Percentiles rank a stretch among this genome's conserved stretches.
These are phyloP conservation scores for Desoria tigrina DNA, from an alignment of 2,888 invertebrate species.

Conservation along the genomic window DNA sequence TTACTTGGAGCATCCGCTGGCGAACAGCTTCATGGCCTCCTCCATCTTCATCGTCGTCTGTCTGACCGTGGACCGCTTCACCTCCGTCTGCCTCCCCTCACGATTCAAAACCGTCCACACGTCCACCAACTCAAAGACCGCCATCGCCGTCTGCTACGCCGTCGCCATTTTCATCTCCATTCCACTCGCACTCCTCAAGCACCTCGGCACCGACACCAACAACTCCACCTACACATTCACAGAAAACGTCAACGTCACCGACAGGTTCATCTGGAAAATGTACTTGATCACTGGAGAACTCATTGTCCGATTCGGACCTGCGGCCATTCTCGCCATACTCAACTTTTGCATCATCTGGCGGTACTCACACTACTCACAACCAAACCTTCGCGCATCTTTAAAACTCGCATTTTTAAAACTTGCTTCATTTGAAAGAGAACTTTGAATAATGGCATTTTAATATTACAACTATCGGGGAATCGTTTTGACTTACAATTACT, in stretches of 20 bases:
- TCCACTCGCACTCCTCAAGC: slow-evolving; percentile 58
- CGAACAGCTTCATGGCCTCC: slow-evolving; percentile 60
- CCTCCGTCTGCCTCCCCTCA: slow-evolving; percentile 59
- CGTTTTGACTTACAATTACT: too few species aligned
- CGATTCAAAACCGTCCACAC: slow-evolving; percentile 57
- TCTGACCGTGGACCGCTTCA: slow-evolving; percentile 60
- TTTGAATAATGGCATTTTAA: too few species aligned
- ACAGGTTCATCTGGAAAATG: slow-evolving; percentile 55
- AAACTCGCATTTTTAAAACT: too few species aligned
- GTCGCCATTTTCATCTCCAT: slow-evolving; percentile 57
- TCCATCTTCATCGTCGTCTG: slow-evolving; percentile 61
- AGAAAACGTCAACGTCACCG: slow-evolving; percentile 53
- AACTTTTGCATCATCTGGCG: slow-evolving; percentile 58
- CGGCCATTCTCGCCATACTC: slow-evolving; percentile 58
- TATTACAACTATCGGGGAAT: too few species aligned
- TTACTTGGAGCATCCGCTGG: slow-evolving; percentile 59
- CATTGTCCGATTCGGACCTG: slow-evolving; percentile 59
- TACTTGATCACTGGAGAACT: slow-evolving; percentile 58
- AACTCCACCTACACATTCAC: slow-evolving; percentile 48
- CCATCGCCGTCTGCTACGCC: slow-evolving; percentile 57
- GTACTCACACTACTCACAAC: too few species aligned
- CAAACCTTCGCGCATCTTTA: too few species aligned
- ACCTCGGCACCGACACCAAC: background rate
- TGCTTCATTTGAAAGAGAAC: too few species aligned
- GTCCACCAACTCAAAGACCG: slow-evolving; percentile 55